These are phyloP conservation scores for Nezara viridula DNA, from an alignment of 2,888 invertebrate genomes.

Conservation along the genomic window DNA sequence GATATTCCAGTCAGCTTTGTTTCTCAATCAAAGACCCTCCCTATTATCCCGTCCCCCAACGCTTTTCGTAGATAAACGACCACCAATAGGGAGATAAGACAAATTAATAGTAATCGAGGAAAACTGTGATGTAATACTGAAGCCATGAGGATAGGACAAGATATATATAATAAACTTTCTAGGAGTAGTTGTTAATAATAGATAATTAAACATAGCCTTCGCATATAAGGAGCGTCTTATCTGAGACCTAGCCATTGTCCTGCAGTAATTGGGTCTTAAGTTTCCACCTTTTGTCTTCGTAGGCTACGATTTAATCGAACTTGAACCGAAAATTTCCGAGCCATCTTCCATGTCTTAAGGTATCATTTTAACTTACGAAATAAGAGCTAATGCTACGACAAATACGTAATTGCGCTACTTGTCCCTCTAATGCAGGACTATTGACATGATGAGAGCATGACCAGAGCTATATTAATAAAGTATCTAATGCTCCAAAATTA, in stretches of 20 bases:
- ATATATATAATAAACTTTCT: background rate
- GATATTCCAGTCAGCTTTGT: conserved; percentile 5
- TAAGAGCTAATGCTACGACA: background rate
- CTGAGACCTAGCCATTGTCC: conserved; percentile 24
- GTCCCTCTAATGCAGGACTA: background rate
- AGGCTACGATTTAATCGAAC: conserved; percentile 43
- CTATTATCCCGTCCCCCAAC: background rate
- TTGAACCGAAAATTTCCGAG: background rate
- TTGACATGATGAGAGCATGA: conserved; percentile 25
- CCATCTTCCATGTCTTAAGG: background rate
- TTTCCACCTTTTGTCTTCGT: conserved; percentile 48
- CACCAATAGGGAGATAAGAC: background rate
- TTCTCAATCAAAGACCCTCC: background rate
- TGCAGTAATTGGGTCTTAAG: conserved; percentile 55
- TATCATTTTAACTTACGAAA: conserved; percentile 4
- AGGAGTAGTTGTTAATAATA: conserved; percentile 53
- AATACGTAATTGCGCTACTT: conserved; percentile 16
- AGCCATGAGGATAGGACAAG: background rate
- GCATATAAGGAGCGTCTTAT: conserved; percentile 54
- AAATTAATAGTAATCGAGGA: background rate
- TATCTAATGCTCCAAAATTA: background rate
- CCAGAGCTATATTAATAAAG: background rate
- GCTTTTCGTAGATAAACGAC: background rate
- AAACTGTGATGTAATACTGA: background rate
- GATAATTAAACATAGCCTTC: conserved; percentile 48